phyloP scores from a whole-genome alignment of 2,888 invertebrate genomes.

The Meiosimyza decipiens region DNA sequence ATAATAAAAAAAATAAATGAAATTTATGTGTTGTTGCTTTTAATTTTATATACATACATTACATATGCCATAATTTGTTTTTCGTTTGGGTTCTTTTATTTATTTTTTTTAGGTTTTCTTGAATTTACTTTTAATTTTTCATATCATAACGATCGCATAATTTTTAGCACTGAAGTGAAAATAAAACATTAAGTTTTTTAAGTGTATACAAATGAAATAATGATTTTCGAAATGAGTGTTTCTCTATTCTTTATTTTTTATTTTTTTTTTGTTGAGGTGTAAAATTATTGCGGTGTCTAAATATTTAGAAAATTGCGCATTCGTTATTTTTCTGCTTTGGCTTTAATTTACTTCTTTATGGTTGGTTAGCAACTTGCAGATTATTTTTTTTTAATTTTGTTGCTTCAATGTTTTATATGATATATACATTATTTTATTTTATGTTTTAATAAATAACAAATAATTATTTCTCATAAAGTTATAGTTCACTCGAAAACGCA shows the following conservation, averaged over 20 bases:
- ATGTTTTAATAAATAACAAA: too few species aligned
- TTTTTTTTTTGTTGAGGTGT: not conserved
- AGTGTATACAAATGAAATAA: slow-evolving; percentile 21
- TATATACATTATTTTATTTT: too few species aligned
- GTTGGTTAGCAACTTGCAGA: not conserved
- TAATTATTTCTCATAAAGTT: too few species aligned
- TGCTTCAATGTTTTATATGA: not conserved
- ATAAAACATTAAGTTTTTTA: slow-evolving; percentile 7
- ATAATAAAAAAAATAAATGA: too few species aligned
- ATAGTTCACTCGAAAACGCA: too few species aligned
- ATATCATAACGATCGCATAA: slow-evolving; percentile 27
- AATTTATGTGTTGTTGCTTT: too few species aligned
- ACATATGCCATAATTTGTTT: too few species aligned
- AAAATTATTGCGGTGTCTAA: slow-evolving; percentile 12
- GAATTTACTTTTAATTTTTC: slow-evolving; percentile 17
- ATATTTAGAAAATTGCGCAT: slow-evolving; percentile 6
- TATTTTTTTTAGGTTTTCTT: not conserved
- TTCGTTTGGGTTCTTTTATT: too few species aligned
- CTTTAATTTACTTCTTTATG: slow-evolving; percentile 1
- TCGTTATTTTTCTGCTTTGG: not conserved
- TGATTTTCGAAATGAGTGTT: slow-evolving; percentile 10
- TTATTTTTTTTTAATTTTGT: not conserved
- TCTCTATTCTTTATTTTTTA: not conserved
- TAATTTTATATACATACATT: too few species aligned
- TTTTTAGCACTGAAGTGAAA: slow-evolving; percentile 8